phyloP scores from a whole-genome alignment of 1,140 invertebrate genomes.

The Drosophila sucinea region DNA sequence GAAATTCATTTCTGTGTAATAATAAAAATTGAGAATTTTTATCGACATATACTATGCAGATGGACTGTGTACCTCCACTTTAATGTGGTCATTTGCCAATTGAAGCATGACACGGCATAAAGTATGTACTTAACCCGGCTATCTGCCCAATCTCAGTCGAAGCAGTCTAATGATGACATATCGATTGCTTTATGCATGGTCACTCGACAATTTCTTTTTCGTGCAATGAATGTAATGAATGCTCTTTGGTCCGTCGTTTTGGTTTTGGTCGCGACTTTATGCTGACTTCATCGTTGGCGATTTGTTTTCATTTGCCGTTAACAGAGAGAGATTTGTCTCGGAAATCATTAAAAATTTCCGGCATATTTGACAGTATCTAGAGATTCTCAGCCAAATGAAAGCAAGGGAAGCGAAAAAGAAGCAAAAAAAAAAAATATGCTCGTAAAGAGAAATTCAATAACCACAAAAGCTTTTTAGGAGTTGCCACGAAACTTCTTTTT shows the following conservation, averaged over 20 bases:
- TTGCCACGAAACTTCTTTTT: constrained; percentile 38
- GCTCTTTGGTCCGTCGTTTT: constrained; percentile 9
- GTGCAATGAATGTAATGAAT: constrained; percentile 49
- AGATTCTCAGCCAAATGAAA: constrained; percentile 20
- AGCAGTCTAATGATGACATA: constrained; percentile 65
- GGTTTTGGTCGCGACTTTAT: constrained; percentile 45
- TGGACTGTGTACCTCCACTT: neutral
- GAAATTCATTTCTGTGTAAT: neutral
- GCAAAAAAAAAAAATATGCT: constrained; percentile 21
- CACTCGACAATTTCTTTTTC: constrained; percentile 26
- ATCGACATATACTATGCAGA: neutral
- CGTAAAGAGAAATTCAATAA: constrained; percentile 54
- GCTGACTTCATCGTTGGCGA: constrained; percentile 54
- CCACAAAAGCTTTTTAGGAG: constrained; percentile 65
- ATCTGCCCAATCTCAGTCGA: neutral
- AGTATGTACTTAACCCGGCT: constrained; percentile 24
- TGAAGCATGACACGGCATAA: neutral
- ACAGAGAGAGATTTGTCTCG: constrained; percentile 31
- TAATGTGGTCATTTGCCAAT: constrained; percentile 19
- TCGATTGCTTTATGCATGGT: constrained; percentile 53
- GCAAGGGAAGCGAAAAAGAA: constrained; percentile 23
- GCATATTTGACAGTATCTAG: constrained; percentile 62
- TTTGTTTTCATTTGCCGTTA: constrained; percentile 59
- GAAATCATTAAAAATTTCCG: constrained; percentile 77
- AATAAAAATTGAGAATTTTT: neutral